Evolutionary conservation across 2,797 vertebrate genomes (phyloP).

Genomic region (Sebastes nivosus): DNA sequence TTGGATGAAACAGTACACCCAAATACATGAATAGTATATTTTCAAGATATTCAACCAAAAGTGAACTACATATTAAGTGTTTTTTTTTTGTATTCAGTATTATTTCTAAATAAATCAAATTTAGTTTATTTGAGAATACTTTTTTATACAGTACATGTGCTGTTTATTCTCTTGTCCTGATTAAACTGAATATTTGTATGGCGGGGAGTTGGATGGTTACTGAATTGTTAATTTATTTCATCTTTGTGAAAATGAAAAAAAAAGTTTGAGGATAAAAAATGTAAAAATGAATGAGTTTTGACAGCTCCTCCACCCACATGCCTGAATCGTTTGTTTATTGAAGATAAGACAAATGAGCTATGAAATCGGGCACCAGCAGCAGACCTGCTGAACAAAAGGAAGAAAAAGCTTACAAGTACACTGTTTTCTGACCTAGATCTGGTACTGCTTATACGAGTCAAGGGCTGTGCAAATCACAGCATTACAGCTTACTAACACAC

Average conservation of each 20-base stretch:
- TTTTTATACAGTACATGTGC: not conserved
- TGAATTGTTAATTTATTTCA: not conserved
- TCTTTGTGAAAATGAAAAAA: not conserved
- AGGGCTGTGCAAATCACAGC: not conserved
- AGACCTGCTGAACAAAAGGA: conserved; percentile 21
- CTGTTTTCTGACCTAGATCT: conserved; percentile 8
- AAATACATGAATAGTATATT: not conserved
- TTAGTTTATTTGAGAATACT: not conserved
- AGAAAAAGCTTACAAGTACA: not conserved
- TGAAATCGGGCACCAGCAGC: conserved; percentile 17
- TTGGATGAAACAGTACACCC: not conserved
- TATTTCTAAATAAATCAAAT: not conserved
- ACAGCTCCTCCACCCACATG: conserved; percentile 23
- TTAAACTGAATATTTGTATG: not conserved
- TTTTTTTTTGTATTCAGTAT: not conserved
- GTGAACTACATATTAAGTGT: not conserved
- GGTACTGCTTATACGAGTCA: not conserved
- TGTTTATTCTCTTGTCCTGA: not conserved
- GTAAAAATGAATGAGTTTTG: conserved; percentile 12
- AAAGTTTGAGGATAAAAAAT: not conserved
- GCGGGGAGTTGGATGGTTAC: not conserved
- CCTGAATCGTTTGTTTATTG: conserved; percentile 27
- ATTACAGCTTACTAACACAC: not conserved
- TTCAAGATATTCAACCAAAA: not conserved
- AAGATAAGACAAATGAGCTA: conserved; percentile 31